Conservation (phyloP, 2,113 vertebrate genomes). For the Petaurus breviceps region DNA sequence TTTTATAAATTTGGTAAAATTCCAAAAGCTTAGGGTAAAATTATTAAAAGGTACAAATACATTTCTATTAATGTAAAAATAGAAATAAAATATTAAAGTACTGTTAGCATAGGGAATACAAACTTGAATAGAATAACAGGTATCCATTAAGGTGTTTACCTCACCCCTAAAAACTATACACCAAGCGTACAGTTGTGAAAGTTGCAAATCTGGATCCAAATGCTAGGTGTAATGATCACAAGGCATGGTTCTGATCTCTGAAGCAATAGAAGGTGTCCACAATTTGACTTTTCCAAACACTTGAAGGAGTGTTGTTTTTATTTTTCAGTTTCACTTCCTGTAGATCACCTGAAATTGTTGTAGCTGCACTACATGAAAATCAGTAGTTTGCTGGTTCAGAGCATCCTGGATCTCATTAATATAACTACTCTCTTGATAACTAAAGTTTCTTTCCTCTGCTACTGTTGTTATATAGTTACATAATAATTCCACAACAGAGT, state of each 20-base stretch:
- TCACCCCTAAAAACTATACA: not conserved
- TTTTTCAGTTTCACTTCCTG: not conserved
- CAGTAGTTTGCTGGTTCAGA: not conserved
- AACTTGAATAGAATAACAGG: not conserved
- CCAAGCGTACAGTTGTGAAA: too few species aligned
- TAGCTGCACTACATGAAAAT: not conserved
- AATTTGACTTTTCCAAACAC: too few species aligned
- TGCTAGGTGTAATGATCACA: not conserved
- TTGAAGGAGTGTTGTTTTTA: not conserved
- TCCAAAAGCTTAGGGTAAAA: slow-evolving; percentile 20
- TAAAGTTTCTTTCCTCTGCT: too few species aligned
- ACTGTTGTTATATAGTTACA: too few species aligned
- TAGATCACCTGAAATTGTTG: not conserved
- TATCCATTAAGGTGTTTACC: not conserved
- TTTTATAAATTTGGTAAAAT: slow-evolving; percentile 53
- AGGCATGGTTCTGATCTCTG: too few species aligned
- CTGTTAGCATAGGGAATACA: not conserved
- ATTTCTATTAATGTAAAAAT: not conserved
- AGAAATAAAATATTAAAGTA: not conserved
- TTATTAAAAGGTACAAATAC: not conserved
- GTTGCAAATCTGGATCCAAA: too few species aligned
- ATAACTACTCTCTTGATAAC: not conserved
- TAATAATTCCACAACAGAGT: too few species aligned
- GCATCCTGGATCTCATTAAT: not conserved
- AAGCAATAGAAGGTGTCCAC: too few species aligned